Conservation (phyloP, 2,113 vertebrate genomes). For the Mesoclemmys tuberculata region DNA sequence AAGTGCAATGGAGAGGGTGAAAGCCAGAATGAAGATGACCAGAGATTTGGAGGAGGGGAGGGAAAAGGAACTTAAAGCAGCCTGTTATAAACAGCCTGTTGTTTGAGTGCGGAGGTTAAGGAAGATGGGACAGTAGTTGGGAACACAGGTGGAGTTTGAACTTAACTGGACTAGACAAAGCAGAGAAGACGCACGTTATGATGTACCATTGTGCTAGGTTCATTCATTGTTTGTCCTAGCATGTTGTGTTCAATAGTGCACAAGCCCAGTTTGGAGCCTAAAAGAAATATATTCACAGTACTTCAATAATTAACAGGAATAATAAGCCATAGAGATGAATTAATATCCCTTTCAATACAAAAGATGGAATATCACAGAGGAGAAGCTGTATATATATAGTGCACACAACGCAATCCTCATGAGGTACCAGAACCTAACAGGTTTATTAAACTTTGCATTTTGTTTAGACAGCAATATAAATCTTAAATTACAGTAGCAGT, state of each 20-base stretch:
- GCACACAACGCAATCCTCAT: background rate
- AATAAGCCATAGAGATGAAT: background rate
- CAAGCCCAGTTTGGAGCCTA: background rate
- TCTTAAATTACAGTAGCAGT: background rate
- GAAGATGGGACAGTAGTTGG: background rate
- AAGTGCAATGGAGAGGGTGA: background rate
- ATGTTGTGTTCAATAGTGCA: background rate
- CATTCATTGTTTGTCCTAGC: background rate
- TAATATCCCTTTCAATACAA: background rate
- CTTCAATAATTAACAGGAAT: background rate
- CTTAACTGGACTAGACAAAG: background rate
- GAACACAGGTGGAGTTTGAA: background rate
- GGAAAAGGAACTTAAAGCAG: background rate
- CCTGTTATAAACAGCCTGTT: background rate
- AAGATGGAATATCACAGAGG: no score
- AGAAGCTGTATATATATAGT: fast-evolving
- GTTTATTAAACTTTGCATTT: background rate
- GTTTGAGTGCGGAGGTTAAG: background rate
- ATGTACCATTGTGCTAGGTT: background rate
- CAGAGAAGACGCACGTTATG: background rate
- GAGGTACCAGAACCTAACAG: background rate
- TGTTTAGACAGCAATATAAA: background rate
- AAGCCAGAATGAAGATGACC: background rate
- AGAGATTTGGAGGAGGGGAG: no score
- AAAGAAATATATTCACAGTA: background rate